Evolutionary conservation across 2,888 invertebrate genomes (phyloP), one percentile per base, ranked within the genome.

Genomic region (Trichogramma evanescens): DNA sequence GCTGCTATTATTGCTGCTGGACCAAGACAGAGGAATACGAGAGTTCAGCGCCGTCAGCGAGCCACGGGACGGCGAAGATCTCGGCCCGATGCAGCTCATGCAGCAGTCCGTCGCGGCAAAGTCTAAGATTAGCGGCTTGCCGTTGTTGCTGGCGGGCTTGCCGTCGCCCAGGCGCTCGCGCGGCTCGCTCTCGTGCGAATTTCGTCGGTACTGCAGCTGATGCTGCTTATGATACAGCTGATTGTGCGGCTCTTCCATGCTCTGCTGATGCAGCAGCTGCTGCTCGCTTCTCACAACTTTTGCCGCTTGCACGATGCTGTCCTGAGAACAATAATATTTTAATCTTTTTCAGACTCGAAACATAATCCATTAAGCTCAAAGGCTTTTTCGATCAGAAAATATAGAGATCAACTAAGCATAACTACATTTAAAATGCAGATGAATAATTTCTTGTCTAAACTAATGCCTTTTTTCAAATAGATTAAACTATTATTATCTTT

Each of bases 11-110:
- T 55, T 61, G 59, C 57, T 54, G 43, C 50, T 58, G 51, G 44
- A 63, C 62, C 58, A 62, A 52, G 52, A 61, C 55, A 62, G 57
- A 51, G 54, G 55, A 58, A 64, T 61, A 63, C 62, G 54, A 6
- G 63, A 61, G 51, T 54, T 58, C 26, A 48, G 10, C 48, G 48
- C 7, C 10, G 26, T 13, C 10, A n/a, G 10, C 48, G 48, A 10
- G 10, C 5, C 59, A 52, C 13, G 50, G 43, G 61, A 56, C 45
- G 61, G 40, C 5, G 63, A 13, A 13, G 73, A 73, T n/a, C 74
- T 70, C 3, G 74, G 69, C n/a, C 75, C 74, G 59, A 76, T 76
- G 70, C 76, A 76, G 53, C 74, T 74, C 39, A 74, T 74, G 61
- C 75, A 75, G 42, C 64, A 62, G 58, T 74, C 71, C 62, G 70